Evolutionary conservation across 1,140 invertebrate genomes (phyloP), one percentile per base, ranked within the genome.

Genomic region (Anadara kagoshimensis): DNA sequence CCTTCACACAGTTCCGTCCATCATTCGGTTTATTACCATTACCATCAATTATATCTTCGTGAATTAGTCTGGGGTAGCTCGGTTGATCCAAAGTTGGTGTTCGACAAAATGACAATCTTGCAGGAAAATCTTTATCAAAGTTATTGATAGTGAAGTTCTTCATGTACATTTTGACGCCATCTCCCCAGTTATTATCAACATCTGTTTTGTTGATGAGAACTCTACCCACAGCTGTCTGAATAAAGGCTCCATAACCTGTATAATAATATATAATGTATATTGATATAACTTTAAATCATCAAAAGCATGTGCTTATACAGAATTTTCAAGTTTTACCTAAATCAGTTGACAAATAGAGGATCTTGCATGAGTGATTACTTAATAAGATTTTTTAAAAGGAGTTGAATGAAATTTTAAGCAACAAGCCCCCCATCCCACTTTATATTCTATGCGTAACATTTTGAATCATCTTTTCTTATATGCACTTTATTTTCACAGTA

Each of bases 191-290:
- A 78, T 96, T 94, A 0, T 93, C 93, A 49, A 99, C 94, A 81
- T 94, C 92, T 73, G 95, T 96, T 76, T 94, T 93, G 7, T 97
- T 98, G 3, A 99, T 92, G 82, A 99, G 97, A 0, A 99, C 92
- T 83, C 97, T 94, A n/a, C 93, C 92, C 78, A 94, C 61, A 96
- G 91, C 86, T 29, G 85, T 95, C 87, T 98, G 95, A 10, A 95
- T 92, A 5, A 92, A 93, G 57, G 98, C 94, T 94, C 58, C 93
- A 92, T 96, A 96, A 70, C 91, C 93, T 93, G 81, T 11, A 89
- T 53, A 26, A 24, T 20, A 63, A 61, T 20, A 49, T 10, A 49
- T 49, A n/a, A 47, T 10, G 8, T 10, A 10, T 16, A 47, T 47
- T 47, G 8, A 47, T 10, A 16, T 47, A 10, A 10, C 16, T 8